Percentiles rank a stretch among this genome's conserved stretches.
phyloP scores from a whole-genome alignment of 2,888 invertebrate species.

The Drosophila histrio region DNA sequence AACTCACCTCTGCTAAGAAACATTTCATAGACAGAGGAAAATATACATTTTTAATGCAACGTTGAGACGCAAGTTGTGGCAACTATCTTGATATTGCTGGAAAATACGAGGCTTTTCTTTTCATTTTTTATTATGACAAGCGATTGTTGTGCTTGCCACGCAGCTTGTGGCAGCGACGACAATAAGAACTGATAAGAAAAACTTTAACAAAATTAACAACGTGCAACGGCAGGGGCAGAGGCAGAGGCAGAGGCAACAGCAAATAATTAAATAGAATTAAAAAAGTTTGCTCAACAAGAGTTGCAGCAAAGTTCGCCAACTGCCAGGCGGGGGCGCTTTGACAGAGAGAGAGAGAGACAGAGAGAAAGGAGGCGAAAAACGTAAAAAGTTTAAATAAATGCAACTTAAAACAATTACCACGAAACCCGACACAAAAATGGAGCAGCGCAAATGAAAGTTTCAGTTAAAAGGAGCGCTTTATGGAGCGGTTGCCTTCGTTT shows the following conservation, averaged over 20 bases:
- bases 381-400: conserved; percentile 71
- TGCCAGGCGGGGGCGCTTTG: conserved; percentile 22
- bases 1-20: background rate
- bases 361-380: background rate
- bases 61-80: background rate
- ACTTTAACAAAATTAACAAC: conserved; percentile 75
- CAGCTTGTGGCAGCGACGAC: conserved; percentile 34
- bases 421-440: conserved; percentile 53
- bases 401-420: conserved; percentile 76
- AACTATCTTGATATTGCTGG: conserved; percentile 15
- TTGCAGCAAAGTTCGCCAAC: conserved; percentile 49
- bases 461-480: conserved; percentile 50
- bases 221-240: conserved; percentile 27
- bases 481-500: conserved; percentile 42
- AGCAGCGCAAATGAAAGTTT: conserved; percentile 49
- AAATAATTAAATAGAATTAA: conserved; percentile 55
- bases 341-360: conserved; percentile 7
- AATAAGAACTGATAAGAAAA: conserved; percentile 60
- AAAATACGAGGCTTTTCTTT: conserved; percentile 10
- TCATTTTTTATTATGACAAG: conserved; percentile 1
- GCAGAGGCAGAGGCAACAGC: conserved; percentile 16
- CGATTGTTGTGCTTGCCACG: conserved; percentile 19
- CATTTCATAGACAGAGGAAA: background rate
- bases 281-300: conserved; percentile 59
- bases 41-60: background rate